Conservation (phyloP, 2,888 invertebrate species). For the Drosophila conformis region DNA sequence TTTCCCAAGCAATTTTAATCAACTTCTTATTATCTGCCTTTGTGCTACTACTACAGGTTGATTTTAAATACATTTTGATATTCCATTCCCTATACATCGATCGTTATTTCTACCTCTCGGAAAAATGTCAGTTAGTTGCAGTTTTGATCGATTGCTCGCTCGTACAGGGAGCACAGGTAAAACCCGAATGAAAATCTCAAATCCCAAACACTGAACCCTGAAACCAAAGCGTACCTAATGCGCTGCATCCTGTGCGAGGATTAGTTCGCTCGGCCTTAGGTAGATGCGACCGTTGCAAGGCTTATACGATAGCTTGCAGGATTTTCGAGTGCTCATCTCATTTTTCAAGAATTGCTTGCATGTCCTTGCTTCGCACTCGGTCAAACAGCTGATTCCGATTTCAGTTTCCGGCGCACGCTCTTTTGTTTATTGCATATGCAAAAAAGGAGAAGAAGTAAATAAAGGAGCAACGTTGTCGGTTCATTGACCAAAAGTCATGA, state of each 20-base stretch:
- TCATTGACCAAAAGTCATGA: slow-evolving; percentile 74
- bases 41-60: slow-evolving; percentile 48
- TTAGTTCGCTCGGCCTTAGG: slow-evolving; percentile 49
- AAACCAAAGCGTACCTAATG: slow-evolving; percentile 61
- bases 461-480: slow-evolving; percentile 42
- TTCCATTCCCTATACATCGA: slow-evolving; percentile 2
- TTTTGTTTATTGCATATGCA: slow-evolving; percentile 42
- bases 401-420: slow-evolving; percentile 36
- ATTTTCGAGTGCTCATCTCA: slow-evolving; percentile 39
- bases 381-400: slow-evolving; percentile 57
- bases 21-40: slow-evolving; percentile 54
- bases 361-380: slow-evolving; percentile 32
- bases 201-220: slow-evolving; percentile 16
- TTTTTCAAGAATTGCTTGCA: slow-evolving; percentile 37
- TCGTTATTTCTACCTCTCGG: slow-evolving; percentile 6
- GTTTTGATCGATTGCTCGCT: slow-evolving; percentile 58
- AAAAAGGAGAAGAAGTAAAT: slow-evolving; percentile 14
- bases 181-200: slow-evolving; percentile 5
- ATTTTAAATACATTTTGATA: slow-evolving; percentile 31
- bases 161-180: slow-evolving; percentile 31
- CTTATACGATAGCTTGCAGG: slow-evolving; percentile 24
- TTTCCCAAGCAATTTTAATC: slow-evolving; percentile 10
- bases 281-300: slow-evolving; percentile 30
- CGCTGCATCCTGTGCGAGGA: slow-evolving; percentile 65
- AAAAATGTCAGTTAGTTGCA: slow-evolving; percentile 31